These are phyloP conservation scores for Aleiodes leptofemur DNA, from an alignment of 2,888 invertebrate species.

Conservation along the genomic window DNA sequence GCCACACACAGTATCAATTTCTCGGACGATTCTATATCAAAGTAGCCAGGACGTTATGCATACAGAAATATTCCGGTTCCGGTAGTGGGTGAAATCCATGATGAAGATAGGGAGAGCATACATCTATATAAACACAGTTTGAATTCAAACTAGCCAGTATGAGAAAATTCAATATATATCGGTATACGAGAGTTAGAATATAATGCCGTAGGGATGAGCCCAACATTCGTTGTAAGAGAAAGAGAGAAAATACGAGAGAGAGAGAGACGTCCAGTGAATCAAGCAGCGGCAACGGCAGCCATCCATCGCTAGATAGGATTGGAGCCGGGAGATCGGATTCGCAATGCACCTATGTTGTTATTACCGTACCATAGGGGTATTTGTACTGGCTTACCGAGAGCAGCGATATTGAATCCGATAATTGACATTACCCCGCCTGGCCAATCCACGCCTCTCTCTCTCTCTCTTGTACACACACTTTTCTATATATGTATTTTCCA, in stretches of 20 bases:
- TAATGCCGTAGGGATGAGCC: slow-evolving; percentile 51
- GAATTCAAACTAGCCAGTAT: slow-evolving; percentile 28
- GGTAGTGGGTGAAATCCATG: slow-evolving; percentile 34
- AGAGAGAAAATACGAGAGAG: neutral
- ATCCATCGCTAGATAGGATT: slow-evolving; percentile 68
- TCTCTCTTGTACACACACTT: slow-evolving; percentile 4
- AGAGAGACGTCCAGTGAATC: slow-evolving; percentile 53
- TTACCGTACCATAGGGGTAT: slow-evolving; percentile 73
- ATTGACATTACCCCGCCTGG: slow-evolving; percentile 70
- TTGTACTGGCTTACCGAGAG: slow-evolving; percentile 74
- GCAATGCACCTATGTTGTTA: slow-evolving; percentile 72
- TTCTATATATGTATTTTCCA: neutral
- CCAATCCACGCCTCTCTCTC: slow-evolving; percentile 44
- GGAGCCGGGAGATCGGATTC: slow-evolving; percentile 69
- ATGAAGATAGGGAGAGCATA: slow-evolving; percentile 25
- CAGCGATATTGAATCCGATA: slow-evolving; percentile 75
- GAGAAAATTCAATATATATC: slow-evolving; percentile 35
- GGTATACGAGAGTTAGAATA: slow-evolving; percentile 55
- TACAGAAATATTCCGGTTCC: slow-evolving; percentile 45
- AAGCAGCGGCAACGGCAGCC: slow-evolving; percentile 65
- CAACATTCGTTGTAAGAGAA: neutral
- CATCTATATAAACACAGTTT: slow-evolving; percentile 12
- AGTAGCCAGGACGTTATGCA: slow-evolving; percentile 34
- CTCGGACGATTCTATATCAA: slow-evolving; percentile 43
- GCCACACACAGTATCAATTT: slow-evolving; percentile 35